Evolutionary conservation across 2,797 vertebrate genomes (phyloP), one percentile per base, ranked within the genome.

Genomic region (Siniperca undulata): DNA sequence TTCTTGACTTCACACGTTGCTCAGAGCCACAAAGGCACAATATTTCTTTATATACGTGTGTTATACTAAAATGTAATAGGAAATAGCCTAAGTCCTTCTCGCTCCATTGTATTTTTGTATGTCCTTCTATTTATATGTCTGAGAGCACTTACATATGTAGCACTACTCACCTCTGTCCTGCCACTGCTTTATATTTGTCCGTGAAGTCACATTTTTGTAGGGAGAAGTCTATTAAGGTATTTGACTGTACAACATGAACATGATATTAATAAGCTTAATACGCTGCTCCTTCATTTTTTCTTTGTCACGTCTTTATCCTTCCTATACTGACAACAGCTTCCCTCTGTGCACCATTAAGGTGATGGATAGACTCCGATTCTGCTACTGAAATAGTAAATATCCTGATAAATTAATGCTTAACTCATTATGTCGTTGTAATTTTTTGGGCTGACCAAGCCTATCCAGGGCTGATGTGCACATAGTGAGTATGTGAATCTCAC

Each of bases 271-370:
- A 59, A 75, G 67, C 27, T 27, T 27, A 27, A 27, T 27, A 27
- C 17, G 3, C 38, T 60, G 68, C 53, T 58, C 34, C 44, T 36
- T 82, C 14, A 55, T 77, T 82, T 60, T 22, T 74, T 77, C 55
- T 60, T 65, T 70, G 46, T 50, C 24, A 55, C 14, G 7, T 27
- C 53, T 71, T 64, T 66, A 40, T 81, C 78, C 40, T 44, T 65
- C 44, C 36, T 46, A 7, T 30, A 1, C 64, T 59, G 58, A 73
- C 73, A 52, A 38, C 53, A 50, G 46, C 74, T 59, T 71, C 60
- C n/a, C 40, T 55, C 59, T 16, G 24, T 27, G 74, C 46, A 2
- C 12, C 67, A 69, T 74, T 67, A 68, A 34, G n/a, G 20, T 70
- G 82, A 82, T 16, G 73, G n/a, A 34, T 70, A 46, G 16, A 20